These are phyloP conservation scores for Buphagus erythrorhynchus DNA, from an alignment of 2,797 vertebrate species.

Conservation along the genomic window DNA sequence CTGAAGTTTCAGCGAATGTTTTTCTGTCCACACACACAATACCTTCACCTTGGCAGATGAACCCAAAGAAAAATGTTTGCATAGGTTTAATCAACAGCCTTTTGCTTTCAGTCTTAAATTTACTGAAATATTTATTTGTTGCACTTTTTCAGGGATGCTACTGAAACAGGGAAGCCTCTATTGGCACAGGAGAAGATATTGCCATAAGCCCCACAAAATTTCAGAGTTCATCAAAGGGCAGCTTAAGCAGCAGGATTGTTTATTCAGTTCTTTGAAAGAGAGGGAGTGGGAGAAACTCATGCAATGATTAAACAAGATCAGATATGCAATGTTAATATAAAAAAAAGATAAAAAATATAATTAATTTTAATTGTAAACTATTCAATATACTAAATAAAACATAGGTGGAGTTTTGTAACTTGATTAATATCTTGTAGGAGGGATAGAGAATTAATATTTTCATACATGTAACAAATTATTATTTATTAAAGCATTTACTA, in stretches of 20 bases:
- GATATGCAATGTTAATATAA: neutral
- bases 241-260: neutral
- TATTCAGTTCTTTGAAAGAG: neutral
- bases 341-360: neutral
- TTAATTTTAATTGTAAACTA: neutral
- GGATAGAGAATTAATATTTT: neutral
- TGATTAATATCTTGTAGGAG: neutral
- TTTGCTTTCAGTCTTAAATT: neutral
- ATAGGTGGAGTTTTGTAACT: fast-evolving
- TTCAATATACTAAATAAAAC: neutral
- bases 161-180: neutral
- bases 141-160: neutral
- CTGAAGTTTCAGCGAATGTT: neutral
- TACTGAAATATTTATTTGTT: neutral
- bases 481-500: neutral
- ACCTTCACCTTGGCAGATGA: neutral
- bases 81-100: neutral
- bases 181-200: neutral
- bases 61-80: neutral
- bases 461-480: neutral
- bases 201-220: neutral
- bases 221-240: neutral
- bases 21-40: neutral
- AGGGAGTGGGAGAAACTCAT: neutral
- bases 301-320: neutral